These are phyloP conservation scores for Ormyrus thymus DNA, from an alignment of 2,888 invertebrate species.

Conservation along the genomic window DNA sequence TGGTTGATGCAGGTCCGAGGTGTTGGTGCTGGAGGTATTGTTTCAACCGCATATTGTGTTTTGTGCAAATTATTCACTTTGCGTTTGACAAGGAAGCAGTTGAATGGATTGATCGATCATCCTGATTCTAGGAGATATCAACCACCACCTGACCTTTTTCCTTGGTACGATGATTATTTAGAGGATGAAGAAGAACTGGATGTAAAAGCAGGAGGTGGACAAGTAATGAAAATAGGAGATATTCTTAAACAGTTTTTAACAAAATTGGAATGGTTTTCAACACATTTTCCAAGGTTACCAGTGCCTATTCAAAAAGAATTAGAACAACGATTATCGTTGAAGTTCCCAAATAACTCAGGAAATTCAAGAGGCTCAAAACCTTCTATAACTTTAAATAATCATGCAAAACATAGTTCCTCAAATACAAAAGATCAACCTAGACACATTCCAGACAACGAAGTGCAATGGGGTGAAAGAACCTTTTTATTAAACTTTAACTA, in stretches of 20 bases:
- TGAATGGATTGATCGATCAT: conserved; percentile 96
- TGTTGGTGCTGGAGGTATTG: conserved; percentile 99
- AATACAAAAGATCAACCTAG: conserved; percentile 70
- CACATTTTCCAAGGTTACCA: conserved; percentile 98
- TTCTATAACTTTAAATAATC: conserved; percentile 72
- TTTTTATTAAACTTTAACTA: background rate
- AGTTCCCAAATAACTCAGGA: conserved; percentile 78
- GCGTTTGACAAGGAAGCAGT: conserved; percentile 96
- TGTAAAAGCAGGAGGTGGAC: conserved; percentile 98
- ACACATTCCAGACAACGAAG: conserved; percentile 73
- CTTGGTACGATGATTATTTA: conserved; percentile 97
- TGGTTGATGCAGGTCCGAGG: conserved; percentile 87
- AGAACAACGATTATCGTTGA: conserved; percentile 83
- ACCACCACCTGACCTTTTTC: conserved; percentile 95
- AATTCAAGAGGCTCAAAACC: conserved; percentile 72
- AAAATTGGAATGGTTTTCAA: conserved; percentile 99
- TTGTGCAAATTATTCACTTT: conserved; percentile 98
- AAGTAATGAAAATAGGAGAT: conserved; percentile 93
- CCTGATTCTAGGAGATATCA: conserved; percentile 92
- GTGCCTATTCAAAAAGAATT: conserved; percentile 97
- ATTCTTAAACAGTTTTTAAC: conserved; percentile 94
- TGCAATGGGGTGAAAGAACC: conserved; percentile 74
- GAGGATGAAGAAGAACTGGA: conserved; percentile 98
- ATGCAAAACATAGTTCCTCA: conserved; percentile 67
- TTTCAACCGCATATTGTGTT: conserved; percentile 99